phyloP scores from a whole-genome alignment of 2,888 invertebrate genomes.

The Agrenia bidenticulata region DNA sequence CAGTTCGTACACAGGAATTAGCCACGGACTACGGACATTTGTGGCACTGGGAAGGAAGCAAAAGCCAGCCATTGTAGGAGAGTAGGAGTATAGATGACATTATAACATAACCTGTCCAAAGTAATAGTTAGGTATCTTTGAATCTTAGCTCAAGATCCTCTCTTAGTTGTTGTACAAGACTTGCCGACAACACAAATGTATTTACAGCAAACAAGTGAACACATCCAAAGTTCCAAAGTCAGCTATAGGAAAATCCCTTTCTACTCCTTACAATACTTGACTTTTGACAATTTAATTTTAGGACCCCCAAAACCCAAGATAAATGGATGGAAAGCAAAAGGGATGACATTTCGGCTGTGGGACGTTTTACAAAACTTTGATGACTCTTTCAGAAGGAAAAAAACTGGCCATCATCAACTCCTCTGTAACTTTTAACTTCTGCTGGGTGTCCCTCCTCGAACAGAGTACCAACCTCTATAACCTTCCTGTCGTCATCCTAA shows the following conservation, averaged over 20 bases:
- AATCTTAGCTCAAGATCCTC: background rate
- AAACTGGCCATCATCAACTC: slow-evolving; percentile 9
- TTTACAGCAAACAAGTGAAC: slow-evolving; percentile 7
- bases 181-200: slow-evolving; percentile 9
- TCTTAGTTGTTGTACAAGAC: background rate
- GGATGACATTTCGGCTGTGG: slow-evolving; percentile 28
- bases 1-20: no score
- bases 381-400: slow-evolving; percentile 8
- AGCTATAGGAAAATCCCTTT: background rate
- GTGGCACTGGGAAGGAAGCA: no score
- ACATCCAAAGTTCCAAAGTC: background rate
- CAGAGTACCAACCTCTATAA: background rate
- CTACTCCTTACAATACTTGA: background rate
- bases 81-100: no score
- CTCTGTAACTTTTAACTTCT: slow-evolving; percentile 3
- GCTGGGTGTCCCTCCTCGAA: slow-evolving; percentile 3
- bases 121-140: no score
- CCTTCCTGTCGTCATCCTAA: background rate
- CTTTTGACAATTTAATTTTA: slow-evolving; percentile 29
- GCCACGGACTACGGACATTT: no score
- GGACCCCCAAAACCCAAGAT: slow-evolving; percentile 14
- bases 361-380: background rate
- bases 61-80: no score
- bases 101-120: no score
- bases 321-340: slow-evolving; percentile 5